Evolutionary conservation across 2,797 vertebrate genomes (phyloP).

Genomic region (Rhodeus uyekii): DNA sequence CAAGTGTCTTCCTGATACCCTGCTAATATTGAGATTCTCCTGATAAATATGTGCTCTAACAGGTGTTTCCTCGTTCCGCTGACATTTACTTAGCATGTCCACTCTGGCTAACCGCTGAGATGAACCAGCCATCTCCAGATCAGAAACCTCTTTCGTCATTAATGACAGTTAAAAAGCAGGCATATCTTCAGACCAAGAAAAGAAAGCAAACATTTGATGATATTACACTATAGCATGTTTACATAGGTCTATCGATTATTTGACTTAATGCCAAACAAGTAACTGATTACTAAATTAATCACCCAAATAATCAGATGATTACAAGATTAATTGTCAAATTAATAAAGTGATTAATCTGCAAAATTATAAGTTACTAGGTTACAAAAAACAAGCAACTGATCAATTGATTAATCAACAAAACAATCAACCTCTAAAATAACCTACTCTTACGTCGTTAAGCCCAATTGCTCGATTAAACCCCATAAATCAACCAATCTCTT

Average conservation of each 20-base stretch:
- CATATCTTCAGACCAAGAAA: not conserved
- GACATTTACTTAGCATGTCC: constrained; percentile 38
- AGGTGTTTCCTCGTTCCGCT: constrained; percentile 2
- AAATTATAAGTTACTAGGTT: no score
- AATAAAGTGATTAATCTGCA: no score
- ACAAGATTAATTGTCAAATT: no score
- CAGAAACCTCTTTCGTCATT: not conserved
- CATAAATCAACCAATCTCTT: no score
- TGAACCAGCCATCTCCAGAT: not conserved
- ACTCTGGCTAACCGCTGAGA: not conserved
- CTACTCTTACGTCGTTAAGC: no score
- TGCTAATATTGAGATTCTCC: constrained; percentile 32
- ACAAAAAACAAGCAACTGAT: no score
- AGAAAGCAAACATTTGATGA: not conserved
- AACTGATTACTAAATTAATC: not conserved
- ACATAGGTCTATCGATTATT: no score
- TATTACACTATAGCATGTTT: not conserved
- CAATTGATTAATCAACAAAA: not conserved
- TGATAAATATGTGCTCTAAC: constrained; percentile 30
- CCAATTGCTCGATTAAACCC: no score
- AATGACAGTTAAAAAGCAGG: not conserved
- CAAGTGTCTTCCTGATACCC: not conserved
- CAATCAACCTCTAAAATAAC: not conserved
- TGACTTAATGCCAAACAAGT: no score
- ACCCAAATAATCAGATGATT: no score